These are phyloP conservation scores for Hyposoter dolosus DNA, from an alignment of 2,888 invertebrate genomes.

Conservation along the genomic window DNA sequence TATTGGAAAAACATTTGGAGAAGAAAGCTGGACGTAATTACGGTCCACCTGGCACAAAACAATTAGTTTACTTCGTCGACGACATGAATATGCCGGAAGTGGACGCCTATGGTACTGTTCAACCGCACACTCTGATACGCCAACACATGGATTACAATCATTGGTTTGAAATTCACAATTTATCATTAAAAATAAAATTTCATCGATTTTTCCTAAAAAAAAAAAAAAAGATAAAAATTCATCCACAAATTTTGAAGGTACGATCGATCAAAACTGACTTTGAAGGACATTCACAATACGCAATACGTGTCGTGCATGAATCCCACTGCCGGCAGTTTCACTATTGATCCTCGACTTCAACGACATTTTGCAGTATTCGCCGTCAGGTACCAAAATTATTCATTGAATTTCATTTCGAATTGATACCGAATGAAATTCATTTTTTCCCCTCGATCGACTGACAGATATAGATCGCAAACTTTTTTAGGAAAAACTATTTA, in stretches of 20 bases:
- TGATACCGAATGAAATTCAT: not conserved
- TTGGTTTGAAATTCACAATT: constrained; percentile 87
- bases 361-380: constrained; percentile 95
- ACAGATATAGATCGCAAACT: not conserved
- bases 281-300: constrained; percentile 96
- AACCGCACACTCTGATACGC: constrained; percentile 96
- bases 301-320: constrained; percentile 99
- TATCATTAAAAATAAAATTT: not conserved
- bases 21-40: constrained; percentile 98
- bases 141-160: constrained; percentile 97
- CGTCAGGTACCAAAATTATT: constrained; percentile 87
- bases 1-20: constrained; percentile 96
- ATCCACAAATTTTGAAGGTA: constrained; percentile 87
- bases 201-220: not conserved
- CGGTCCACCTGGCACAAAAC: constrained; percentile 97
- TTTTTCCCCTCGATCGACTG: not conserved
- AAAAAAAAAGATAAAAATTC: not conserved
- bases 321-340: constrained; percentile 97
- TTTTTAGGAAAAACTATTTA: not conserved
- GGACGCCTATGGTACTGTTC: constrained; percentile 97
- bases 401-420: not conserved
- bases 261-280: constrained; percentile 92
- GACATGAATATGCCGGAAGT: constrained; percentile 99
- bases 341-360: constrained; percentile 95
- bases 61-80: constrained; percentile 97